Evolutionary conservation across 2,113 vertebrate species (phyloP), one percentile per base, ranked within the genome.

Genomic region (Dipodomys stephensi): DNA sequence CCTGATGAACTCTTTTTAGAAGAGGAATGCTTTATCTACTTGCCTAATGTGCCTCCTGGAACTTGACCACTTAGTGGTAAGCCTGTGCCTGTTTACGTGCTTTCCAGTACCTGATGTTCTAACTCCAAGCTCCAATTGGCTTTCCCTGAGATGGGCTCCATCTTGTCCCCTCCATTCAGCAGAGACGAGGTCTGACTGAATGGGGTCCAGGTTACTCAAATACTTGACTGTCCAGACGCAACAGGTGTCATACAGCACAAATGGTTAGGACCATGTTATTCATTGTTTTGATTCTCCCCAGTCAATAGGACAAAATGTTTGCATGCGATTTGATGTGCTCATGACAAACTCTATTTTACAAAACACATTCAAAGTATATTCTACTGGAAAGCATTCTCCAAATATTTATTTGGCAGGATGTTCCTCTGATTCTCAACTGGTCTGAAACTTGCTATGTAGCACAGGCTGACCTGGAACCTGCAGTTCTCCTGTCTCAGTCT

Each of bases 161-260:
- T 46, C 39, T 39, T 19, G 19, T 25, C 46, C 46, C 62, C 28
- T 10, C 35, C 20, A 39, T 7, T 19, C 28, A 8, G 28, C 12
- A 4, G n/a, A 35, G 27, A 9, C 11, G 8, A 20, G 23, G 30
- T 12, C 11, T 3, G 15, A 64, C 8, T 4, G 53, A 82, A 6
- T 0, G 9, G 2, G n/a, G n/a, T 25, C 20, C 62, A n/a, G 6
- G 27, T 83, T 20, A 25, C 87, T 49, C 72, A 44, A 25, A 69
- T 3, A 35, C 7, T 57, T 0, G 3, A 39, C n/a, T 19, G 25
- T 67, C 44, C 44, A 49, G 20, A 76, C 39, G 44, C 68, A 49
- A 39, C 30, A 25, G n/a, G 13, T 9, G 23, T 6, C 68, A 27
- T 1, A 0, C 0, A 1, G 62, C 20, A 9, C 7, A 2, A 30